Percentiles rank a stretch among this genome's conserved stretches.
These are phyloP conservation scores for Gastrophryne carolinensis DNA, from an alignment of 2,797 vertebrate species.

Conservation along the genomic window DNA sequence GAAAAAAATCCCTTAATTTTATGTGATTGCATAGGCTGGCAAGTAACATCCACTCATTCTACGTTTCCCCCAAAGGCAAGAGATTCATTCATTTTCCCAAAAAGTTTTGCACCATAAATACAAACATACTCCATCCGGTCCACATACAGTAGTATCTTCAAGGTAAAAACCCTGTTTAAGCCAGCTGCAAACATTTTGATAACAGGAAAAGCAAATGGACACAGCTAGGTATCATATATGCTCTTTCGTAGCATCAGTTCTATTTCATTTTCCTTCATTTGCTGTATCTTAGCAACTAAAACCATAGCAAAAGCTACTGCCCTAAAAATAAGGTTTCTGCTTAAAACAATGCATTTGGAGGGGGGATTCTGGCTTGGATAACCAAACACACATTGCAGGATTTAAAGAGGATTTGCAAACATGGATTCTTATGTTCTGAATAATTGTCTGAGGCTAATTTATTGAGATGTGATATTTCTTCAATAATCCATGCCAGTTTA, in stretches of 20 bases:
- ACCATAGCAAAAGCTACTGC: slow-evolving; percentile 64
- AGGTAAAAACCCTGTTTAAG: slow-evolving; percentile 62
- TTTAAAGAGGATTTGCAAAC: slow-evolving; percentile 55
- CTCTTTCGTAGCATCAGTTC: slow-evolving; percentile 59
- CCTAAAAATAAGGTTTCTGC: slow-evolving; percentile 64
- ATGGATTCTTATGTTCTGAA: slow-evolving; percentile 54
- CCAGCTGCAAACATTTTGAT: slow-evolving; percentile 61
- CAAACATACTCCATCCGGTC: too few species aligned
- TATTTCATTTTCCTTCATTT: slow-evolving; percentile 66
- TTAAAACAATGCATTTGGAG: slow-evolving; percentile 58
- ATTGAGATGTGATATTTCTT: slow-evolving; percentile 7
- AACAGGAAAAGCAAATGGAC: slow-evolving; percentile 52
- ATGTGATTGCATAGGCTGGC: too few species aligned
- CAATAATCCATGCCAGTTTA: background rate
- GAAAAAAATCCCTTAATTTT: too few species aligned
- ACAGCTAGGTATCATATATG: slow-evolving; percentile 55
- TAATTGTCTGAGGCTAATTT: slow-evolving; percentile 41
- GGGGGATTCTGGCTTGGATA: slow-evolving; percentile 59
- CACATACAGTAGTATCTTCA: slow-evolving; percentile 48
- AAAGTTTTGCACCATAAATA: slow-evolving; percentile 6
- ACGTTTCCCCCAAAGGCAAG: too few species aligned
- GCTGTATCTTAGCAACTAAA: slow-evolving; percentile 70
- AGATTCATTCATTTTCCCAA: too few species aligned
- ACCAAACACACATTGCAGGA: slow-evolving; percentile 48
- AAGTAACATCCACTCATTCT: too few species aligned